Evolutionary conservation across 2,888 invertebrate genomes (phyloP), one percentile per base, ranked within the genome.

Genomic region (Agrochola litura): DNA sequence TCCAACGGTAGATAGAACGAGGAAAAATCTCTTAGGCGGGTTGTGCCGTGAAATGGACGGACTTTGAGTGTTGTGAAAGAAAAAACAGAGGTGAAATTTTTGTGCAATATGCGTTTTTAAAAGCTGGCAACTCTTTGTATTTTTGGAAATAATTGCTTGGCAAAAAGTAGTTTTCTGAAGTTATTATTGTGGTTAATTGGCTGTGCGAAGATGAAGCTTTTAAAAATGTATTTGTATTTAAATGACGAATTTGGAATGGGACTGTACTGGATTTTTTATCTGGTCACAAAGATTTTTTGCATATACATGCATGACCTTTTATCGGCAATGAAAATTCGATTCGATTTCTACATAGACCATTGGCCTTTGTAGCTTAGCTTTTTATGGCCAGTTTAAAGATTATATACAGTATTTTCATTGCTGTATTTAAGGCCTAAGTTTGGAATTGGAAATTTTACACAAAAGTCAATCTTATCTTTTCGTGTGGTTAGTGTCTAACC

Each of bases 1-100:
- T 96, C 84, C 95, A 95, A 90, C 96, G 96, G 89, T 96, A 96
- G 94, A 92, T 90, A 56, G 41, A 64, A 67, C 37, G 72, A 78
- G 70, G 77, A 76, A 86, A 81, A 92, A 93, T 93, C 92, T 93
- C 92, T 90, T 76, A 87, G 84, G 90, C 83, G 92, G 92, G 93
- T 92, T 91, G 93, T 91, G 89, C 92, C 92, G 91, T 93, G 92
- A 83, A 88, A 85, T 88, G 89, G 86, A 84, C 22, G 88, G 84
- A 81, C 73, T 73, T 76, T 65, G 75, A 81, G 81, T 89, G 79
- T 84, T 81, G 77, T 83, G 86, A 75, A 76, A 2, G 61, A 67
- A 43, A 58, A 73, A 60, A 10, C 30, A 54, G 0, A 64, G 12
- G 25, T 41, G 56, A 60, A 61, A 4, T n/a, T 30, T n/a, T 16